Evolutionary conservation across 64 coral and sea anemone species (phyloP), one percentile per base, ranked within the genome.

Genomic region (Astreopora myriophthalma): DNA sequence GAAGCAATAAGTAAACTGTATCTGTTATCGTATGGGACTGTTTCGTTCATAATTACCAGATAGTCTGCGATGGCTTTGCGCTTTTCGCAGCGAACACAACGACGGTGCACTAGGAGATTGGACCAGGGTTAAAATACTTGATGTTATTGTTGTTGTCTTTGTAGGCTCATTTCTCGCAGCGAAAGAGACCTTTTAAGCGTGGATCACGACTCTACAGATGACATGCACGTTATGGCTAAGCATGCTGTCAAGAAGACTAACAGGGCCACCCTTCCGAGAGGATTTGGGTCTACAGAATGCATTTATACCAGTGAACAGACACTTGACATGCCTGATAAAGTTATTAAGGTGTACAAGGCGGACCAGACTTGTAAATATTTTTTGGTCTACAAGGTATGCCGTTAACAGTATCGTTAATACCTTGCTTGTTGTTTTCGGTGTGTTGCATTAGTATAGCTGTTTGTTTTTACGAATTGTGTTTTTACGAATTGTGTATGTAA

Each of bases 361-460:
- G 97, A 99, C 69, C 97, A 99, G 60, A 96, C 97, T 10, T 96
- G 83, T 71, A 99, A 88, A 76, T 96, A 99, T 81, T 99, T 99
- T 17, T 66, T 95, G 44, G 93, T 96, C 66, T 99, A 84, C 68
- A 94, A 96, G 94, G 97, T 99, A 93, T 13, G 40, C 48, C 55
- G 6, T 14, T 11, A 32, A 79, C 8, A 24, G 60, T 0, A 52
- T 23, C 14, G 42, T 5, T 46, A 6, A 29, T 5, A 31, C 2
- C 55, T 1, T 52, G 24, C 40, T 44, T 44, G 3, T 8, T 6
- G 11, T 0, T 44, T 44, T 44, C 11, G 11, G 40, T 11, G 40
- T 44, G 40, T 44, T 11, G n/a, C n/a, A n/a, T n/a, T n/a, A n/a
- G 40, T 44, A 44, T 44, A 11, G 3, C 40, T 11, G 40, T 44